Conservation (phyloP, 53 echinoderm and acorn worm genomes). For the Holothuria leucospilota region DNA sequence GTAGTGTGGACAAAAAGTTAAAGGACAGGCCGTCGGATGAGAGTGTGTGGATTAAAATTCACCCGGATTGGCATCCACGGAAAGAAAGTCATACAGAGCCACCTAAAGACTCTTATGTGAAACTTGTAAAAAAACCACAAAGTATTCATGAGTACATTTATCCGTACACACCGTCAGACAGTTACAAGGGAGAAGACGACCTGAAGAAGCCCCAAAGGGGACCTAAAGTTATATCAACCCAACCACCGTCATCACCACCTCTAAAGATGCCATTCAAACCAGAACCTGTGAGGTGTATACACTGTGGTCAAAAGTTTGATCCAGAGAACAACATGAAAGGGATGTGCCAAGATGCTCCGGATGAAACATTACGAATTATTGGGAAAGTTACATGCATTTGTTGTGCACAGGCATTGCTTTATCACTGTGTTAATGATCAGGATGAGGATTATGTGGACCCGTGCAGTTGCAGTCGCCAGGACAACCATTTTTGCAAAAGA, state of each 20-base stretch:
- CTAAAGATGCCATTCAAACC: conserved; percentile 61
- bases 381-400: conserved; percentile 78
- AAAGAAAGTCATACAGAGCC: conserved; percentile 64
- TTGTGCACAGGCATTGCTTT: conserved; percentile 82
- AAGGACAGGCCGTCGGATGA: conserved; percentile 63
- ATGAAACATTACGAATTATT: conserved; percentile 73
- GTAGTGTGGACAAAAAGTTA: conserved; percentile 57
- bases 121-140: conserved; percentile 93
- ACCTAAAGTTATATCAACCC: conserved; percentile 78
- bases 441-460: conserved; percentile 87
- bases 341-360: conserved; percentile 90
- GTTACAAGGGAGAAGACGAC: conserved; percentile 67
- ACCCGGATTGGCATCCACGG: conserved; percentile 83
- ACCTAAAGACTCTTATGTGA: conserved; percentile 89
- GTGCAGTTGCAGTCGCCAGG: conserved; percentile 82
- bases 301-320: conserved; percentile 92
- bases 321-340: conserved; percentile 81
- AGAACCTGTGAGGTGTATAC: conserved; percentile 78
- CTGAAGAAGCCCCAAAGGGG: conserved; percentile 64
- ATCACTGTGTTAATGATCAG: conserved; percentile 91
- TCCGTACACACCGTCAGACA: conserved; percentile 68
- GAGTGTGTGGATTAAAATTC: conserved; percentile 82
- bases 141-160: conserved; percentile 97
- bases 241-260: conserved; percentile 82
- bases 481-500: conserved; percentile 84